Conservation (phyloP, 2,888 invertebrate genomes). For the Tuta absoluta region DNA sequence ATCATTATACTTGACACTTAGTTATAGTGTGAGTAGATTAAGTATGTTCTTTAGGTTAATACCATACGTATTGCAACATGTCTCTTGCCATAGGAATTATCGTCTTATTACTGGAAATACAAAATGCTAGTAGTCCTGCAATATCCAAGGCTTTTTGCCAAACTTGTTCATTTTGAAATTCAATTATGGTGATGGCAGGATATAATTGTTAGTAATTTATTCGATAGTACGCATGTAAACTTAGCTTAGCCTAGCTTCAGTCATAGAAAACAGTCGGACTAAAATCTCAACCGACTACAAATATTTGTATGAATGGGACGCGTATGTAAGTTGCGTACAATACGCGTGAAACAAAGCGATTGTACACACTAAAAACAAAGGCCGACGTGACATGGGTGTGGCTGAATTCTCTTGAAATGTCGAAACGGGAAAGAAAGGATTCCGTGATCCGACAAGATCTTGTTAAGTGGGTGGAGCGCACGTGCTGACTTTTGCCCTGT, state of each 20-base stretch:
- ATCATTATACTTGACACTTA: conserved; percentile 11
- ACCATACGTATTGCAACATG: conserved; percentile 16
- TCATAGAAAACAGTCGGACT: too few relatives aligned
- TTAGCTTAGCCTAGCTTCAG: too few relatives aligned
- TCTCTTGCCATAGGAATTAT: conserved; percentile 5
- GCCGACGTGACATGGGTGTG: conserved; percentile 44
- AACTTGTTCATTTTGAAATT: background rate
- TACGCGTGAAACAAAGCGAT: conserved; percentile 7
- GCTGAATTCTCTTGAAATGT: conserved; percentile 38
- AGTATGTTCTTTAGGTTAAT: conserved; percentile 17
- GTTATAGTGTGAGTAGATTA: conserved; percentile 20
- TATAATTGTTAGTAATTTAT: background rate
- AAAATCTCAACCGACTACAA: too few relatives aligned
- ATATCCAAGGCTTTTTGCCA: background rate
- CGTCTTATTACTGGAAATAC: conserved; percentile 20
- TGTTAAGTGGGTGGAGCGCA: conserved; percentile 40
- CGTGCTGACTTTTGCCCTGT: conserved; percentile 47
- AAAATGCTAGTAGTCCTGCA: background rate
- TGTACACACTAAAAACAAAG: conserved; percentile 34
- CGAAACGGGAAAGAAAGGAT: conserved; percentile 50
- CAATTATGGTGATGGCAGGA: background rate
- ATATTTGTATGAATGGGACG: background rate
- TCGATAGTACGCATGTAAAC: background rate
- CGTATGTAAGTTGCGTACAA: background rate
- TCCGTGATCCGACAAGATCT: conserved; percentile 59